phyloP scores from a whole-genome alignment of 2,888 invertebrate species.

The Vandiemenella viatica region DNA sequence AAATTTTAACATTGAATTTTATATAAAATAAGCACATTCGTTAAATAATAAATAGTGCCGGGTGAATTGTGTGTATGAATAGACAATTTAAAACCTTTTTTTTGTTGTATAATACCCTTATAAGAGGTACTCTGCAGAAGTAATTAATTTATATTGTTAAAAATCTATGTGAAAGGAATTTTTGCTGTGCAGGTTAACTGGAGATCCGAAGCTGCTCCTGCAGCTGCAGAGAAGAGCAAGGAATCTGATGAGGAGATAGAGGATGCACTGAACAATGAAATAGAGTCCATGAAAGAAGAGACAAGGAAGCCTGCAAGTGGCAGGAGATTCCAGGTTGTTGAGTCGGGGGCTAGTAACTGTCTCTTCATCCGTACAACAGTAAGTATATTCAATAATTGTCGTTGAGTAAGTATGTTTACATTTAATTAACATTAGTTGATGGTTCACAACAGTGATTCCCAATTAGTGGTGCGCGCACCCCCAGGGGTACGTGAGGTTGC shows the following conservation, averaged over 20 bases:
- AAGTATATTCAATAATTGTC: slow-evolving; percentile 12
- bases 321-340: slow-evolving; percentile 44
- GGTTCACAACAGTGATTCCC: too few species aligned
- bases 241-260: slow-evolving; percentile 24
- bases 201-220: not conserved
- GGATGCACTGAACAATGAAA: slow-evolving; percentile 18
- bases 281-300: slow-evolving; percentile 21
- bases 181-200: not conserved
- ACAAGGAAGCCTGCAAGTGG: slow-evolving; percentile 6
- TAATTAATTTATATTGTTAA: not conserved
- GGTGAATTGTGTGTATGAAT: too few species aligned
- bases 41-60: too few species aligned
- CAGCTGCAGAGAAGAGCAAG: slow-evolving; percentile 30
- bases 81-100: too few species aligned
- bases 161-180: not conserved
- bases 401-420: not conserved
- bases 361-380: slow-evolving; percentile 68
- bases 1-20: too few species aligned
- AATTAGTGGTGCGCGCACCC: too few species aligned
- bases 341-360: slow-evolving; percentile 69
- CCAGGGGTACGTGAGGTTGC: too few species aligned
- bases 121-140: too few species aligned
- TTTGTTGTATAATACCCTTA: too few species aligned
- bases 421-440: too few species aligned
- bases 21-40: too few species aligned